Conservation (phyloP, 2,888 invertebrate species). For the Latrodectus elegans region DNA sequence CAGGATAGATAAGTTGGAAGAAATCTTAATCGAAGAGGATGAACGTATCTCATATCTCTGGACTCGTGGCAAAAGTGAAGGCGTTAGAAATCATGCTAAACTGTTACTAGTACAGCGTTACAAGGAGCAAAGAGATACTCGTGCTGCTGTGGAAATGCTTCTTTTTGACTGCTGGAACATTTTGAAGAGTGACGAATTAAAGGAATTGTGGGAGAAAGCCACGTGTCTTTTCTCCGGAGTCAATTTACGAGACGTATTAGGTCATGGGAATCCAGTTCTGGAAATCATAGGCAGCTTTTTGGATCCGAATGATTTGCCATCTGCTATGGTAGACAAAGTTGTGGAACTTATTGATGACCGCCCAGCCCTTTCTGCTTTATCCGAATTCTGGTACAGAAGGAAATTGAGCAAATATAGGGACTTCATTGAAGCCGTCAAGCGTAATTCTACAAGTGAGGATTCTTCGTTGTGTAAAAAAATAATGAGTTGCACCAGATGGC, state of each 20-base stretch:
- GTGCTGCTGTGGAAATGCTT: background rate
- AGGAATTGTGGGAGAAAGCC: background rate
- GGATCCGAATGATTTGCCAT: background rate
- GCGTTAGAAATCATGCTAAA: background rate
- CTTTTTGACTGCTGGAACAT: slow-evolving; percentile 1
- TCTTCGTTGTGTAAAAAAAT: background rate
- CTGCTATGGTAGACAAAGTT: background rate
- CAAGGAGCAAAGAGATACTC: background rate
- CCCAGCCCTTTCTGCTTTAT: background rate
- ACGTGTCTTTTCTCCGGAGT: background rate
- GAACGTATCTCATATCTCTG: background rate
- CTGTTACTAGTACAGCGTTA: background rate
- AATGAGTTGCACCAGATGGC: background rate
- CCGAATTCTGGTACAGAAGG: background rate
- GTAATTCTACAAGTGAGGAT: background rate
- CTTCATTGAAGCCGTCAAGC: background rate
- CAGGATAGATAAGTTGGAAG: background rate
- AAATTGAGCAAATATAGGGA: background rate
- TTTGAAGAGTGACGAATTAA: background rate
- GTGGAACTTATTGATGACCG: background rate
- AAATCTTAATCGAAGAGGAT: background rate
- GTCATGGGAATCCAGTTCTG: background rate
- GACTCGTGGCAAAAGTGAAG: background rate
- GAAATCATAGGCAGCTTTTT: background rate
- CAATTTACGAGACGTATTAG: background rate